phyloP scores from a whole-genome alignment of 2,888 invertebrate genomes.

The Ypsolopha sequella region DNA sequence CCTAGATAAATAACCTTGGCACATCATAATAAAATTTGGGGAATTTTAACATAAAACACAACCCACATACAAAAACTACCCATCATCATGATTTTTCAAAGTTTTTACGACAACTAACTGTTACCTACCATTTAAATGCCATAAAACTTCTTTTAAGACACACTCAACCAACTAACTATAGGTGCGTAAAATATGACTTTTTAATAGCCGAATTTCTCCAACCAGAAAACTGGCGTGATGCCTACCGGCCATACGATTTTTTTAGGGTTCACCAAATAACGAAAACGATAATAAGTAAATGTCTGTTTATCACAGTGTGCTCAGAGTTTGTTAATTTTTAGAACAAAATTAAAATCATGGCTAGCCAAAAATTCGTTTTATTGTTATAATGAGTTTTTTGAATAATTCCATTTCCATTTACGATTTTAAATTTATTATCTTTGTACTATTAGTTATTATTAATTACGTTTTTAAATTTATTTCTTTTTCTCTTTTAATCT shows the following conservation, averaged over 20 bases:
- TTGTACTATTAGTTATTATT: no score
- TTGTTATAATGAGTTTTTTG: no score
- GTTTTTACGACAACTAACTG: conserved; percentile 44
- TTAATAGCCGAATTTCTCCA: conserved; percentile 47
- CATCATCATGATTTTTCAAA: background rate
- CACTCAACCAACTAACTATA: conserved; percentile 27
- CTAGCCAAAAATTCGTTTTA: no score
- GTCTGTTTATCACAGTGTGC: no score
- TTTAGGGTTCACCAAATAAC: no score
- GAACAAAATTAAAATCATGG: no score
- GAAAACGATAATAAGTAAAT: no score
- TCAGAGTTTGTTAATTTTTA: no score
- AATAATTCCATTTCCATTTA: no score
- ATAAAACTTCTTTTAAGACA: conserved; percentile 52
- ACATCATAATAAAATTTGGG: background rate
- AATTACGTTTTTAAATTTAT: no score
- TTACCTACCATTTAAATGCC: conserved; percentile 57
- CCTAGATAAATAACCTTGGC: conserved; percentile 10
- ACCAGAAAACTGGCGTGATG: conserved; percentile 4
- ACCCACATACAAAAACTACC: background rate
- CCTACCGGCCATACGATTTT: background rate
- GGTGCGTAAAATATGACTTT: conserved; percentile 54
- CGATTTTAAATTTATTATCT: no score
- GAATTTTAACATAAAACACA: background rate
- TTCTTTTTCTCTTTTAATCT: no score